Evolutionary conservation across 2,797 vertebrate genomes (phyloP), one percentile per base, ranked within the genome.

Genomic region (Tachyglossus aculeatus): DNA sequence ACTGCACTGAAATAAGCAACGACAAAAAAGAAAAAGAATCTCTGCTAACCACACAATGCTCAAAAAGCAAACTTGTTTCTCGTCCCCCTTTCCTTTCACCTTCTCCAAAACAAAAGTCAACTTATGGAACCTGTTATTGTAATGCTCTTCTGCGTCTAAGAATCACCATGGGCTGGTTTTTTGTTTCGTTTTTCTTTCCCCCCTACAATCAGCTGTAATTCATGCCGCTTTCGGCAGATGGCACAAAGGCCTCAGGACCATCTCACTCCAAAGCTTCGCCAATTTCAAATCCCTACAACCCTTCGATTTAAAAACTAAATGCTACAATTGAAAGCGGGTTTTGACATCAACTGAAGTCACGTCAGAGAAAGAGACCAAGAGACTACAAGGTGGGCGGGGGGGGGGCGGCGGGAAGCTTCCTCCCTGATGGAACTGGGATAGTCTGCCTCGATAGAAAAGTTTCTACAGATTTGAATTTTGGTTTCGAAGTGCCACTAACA

Each of bases 1-100:
- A 83, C 77, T 78, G 73, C 76, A 88, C 54, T 80, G 74, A 79
- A 75, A 66, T 82, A 52, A 67, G 82, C 64, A 77, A 85, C 78
- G 41, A 86, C 32, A 81, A 74, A 62, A 9, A 50, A 71, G 67
- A 70, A 75, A 78, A 86, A 52, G 44, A 50, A 70, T 83, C 48
- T 85, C 74, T 81, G 64, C 77, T 80, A 74, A 63, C 68, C 67
- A 81, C 59, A 85, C 71, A 78, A 86, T 31, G 47, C 27, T 74
- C 70, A 41, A 41, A 80, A 71, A 38, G 65, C 22, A 50, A 12
- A 43, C 45, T 83, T 80, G 11, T 58, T 27, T 24, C n/a, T 60
- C 56, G 77, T 74, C 61, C 71, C 48, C 51, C 63, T 71, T 71
- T 77, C 61, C 64, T 62, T 81, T 54, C 78, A 24, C 71, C 58